Conservation (phyloP, 2,797 vertebrate species). For the Lepidocolaptes lacrymiger region DNA sequence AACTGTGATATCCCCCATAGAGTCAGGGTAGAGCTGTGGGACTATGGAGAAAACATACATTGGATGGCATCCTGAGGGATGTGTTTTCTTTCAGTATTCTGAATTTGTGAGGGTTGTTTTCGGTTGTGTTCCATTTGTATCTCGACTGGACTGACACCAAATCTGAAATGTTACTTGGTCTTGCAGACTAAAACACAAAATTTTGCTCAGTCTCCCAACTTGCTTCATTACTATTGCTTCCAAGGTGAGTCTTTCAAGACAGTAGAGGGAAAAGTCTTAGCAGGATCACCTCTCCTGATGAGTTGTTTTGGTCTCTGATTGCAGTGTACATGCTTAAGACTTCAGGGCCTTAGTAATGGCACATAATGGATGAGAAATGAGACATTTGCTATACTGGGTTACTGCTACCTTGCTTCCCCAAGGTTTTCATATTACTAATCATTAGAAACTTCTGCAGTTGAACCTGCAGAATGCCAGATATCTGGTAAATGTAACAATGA, state of each 20-base stretch:
- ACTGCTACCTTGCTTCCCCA: conserved; percentile 5
- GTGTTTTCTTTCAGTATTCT: neutral
- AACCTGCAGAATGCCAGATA: conserved; percentile 21
- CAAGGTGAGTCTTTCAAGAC: neutral
- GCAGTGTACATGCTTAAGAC: neutral
- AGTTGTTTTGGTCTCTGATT: neutral
- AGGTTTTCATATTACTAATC: conserved; percentile 10
- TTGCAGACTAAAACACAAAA: neutral
- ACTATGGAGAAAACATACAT: neutral
- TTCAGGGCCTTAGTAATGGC: neutral
- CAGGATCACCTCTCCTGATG: neutral
- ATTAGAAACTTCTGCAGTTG: neutral
- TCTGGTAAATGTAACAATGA: conserved; percentile 41
- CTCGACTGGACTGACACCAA: neutral
- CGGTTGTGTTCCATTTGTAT: neutral
- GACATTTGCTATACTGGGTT: neutral
- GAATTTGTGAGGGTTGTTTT: neutral
- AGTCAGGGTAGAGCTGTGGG: neutral
- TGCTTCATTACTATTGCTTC: neutral
- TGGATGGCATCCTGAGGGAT: neutral
- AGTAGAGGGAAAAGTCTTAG: neutral
- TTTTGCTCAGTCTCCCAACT: neutral
- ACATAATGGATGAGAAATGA: neutral
- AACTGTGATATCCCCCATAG: neutral
- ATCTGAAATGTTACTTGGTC: neutral